Evolutionary conservation across 2,888 invertebrate genomes (phyloP).

Genomic region (Drosophila siamana): DNA sequence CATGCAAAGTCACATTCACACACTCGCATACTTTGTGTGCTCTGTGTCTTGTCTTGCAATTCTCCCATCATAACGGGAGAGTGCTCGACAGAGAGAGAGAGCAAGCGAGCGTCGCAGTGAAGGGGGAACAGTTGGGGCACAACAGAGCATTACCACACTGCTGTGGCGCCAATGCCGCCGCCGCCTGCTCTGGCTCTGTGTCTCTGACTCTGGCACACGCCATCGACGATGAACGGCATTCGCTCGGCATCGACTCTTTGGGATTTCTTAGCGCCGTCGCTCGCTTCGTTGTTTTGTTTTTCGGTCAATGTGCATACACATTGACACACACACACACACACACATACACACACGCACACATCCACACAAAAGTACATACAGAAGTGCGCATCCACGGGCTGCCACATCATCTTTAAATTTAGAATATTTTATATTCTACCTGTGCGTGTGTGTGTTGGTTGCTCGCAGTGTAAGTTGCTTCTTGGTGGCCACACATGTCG

Average conservation of each 20-base stretch:
- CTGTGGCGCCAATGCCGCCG: conserved; percentile 43
- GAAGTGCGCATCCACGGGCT: conserved; percentile 64
- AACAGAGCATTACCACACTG: conserved; percentile 19
- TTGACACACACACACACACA: conserved; percentile 9
- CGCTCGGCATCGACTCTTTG: conserved; percentile 39
- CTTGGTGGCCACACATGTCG: conserved; percentile 56
- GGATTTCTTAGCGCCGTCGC: conserved; percentile 59
- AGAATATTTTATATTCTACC: conserved; percentile 74
- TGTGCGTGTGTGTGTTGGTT: conserved; percentile 49
- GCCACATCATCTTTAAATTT: conserved; percentile 78
- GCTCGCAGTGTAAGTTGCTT: conserved; percentile 36
- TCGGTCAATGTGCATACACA: conserved; percentile 28
- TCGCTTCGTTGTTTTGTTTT: conserved; percentile 42
- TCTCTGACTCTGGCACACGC: conserved; percentile 37
- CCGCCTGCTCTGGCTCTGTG: conserved; percentile 12
- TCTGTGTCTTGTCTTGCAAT: conserved; percentile 20
- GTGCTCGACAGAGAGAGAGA: neutral
- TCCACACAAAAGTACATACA: conserved; percentile 39
- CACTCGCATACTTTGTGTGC: neutral
- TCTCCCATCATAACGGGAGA: conserved; percentile 21
- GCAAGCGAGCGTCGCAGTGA: neutral
- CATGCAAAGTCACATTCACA: neutral
- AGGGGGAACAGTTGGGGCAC: neutral
- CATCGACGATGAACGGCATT: conserved; percentile 35
- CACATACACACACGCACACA: conserved; percentile 4